Evolutionary conservation across 2,888 invertebrate genomes (phyloP).

Genomic region (Leptopilina syphax): DNA sequence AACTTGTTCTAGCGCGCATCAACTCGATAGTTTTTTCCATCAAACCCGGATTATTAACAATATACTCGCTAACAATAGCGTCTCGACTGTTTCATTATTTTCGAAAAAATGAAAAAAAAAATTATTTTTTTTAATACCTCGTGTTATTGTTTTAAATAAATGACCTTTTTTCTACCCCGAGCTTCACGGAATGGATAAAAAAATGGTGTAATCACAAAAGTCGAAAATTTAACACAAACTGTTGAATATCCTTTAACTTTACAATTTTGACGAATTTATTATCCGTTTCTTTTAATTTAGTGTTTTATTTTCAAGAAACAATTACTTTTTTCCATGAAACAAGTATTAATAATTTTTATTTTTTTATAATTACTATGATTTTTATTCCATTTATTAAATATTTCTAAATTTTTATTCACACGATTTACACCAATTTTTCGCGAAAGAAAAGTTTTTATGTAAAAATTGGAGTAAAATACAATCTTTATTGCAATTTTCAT

Average conservation of each 20-base stretch:
- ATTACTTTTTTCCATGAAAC: no score
- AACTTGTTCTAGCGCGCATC: constrained; percentile 43
- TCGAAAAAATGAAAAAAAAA: background rate
- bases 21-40: constrained; percentile 34
- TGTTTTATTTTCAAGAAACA: no score
- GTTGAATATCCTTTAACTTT: background rate
- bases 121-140: background rate
- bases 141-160: background rate
- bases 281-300: no score
- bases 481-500: background rate
- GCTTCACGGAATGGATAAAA: background rate
- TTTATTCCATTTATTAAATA: no score
- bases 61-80: background rate
- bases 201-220: background rate
- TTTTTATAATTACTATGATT: no score
- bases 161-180: background rate
- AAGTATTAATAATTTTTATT: no score
- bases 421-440: no score
- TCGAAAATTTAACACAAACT: background rate
- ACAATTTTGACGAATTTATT: background rate
- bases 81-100: background rate
- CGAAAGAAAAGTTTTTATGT: no score
- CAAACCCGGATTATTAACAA: constrained; percentile 2
- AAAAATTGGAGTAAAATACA: background rate
- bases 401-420: no score